Evolutionary conservation across 2,113 vertebrate genomes (phyloP), one percentile per base, ranked within the genome.

Genomic region (Myxocyprinus asiaticus): DNA sequence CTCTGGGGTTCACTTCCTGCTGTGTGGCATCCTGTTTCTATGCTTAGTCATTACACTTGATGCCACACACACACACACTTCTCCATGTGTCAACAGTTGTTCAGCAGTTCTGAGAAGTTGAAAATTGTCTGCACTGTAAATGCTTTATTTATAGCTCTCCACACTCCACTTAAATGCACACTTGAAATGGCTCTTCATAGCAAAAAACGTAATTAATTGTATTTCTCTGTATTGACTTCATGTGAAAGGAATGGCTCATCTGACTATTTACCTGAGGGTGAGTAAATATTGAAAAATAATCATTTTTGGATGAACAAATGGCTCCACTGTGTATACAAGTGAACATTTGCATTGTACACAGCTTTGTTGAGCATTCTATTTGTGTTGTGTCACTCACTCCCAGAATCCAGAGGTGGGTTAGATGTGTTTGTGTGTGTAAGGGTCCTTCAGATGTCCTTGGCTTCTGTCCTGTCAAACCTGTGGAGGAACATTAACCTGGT

Each of bases 391-490:
- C 22, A 33, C 22, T 6, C 11, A 3, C 44, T 48, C 75, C 62
- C 61, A 43, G 61, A 43, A 59, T 48, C 44, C 71, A 62, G 61
- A 81, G 76, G 80, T 77, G 75, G 62, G 45, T 70, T 33, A 50
- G 73, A 4, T 33, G 22, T 33, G 67, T 62, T 22, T 66, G 72
- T 43, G 59, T 43, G 62, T 62, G 47, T 77, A 58, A 73, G 61
- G 44, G 67, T 66, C 76, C 80, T 84, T 91, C 86, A 86, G 84
- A 89, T 90, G 87, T 88, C 88, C 88, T 87, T 86, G 79, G 79
- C 67, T 62, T 73, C 15, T 61, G 53, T 71, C 82, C 65, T 59
- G 85, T 58, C 84, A 75, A 84, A 87, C 72, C 56, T 69, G 22
- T 33, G 22, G 44, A 48, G 65, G 59, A 50, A 80, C 72, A 51